A percentile compares a stretch with the other conserved stretches of the same genome.
Evolutionary conservation across 2,888 invertebrate genomes (phyloP).

Genomic region (Xestobium rufovillosum): DNA sequence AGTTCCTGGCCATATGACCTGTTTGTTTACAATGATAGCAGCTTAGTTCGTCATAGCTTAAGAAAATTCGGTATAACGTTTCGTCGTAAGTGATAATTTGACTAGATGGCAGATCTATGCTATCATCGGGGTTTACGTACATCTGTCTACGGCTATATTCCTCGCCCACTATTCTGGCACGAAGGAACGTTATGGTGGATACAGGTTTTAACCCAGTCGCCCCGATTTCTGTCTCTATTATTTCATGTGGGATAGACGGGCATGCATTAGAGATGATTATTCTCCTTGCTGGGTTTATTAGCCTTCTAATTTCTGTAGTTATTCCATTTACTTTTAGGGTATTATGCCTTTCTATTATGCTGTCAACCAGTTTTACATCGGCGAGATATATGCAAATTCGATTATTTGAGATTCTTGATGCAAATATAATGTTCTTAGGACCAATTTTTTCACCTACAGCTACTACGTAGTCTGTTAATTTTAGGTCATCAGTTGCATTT

Average conservation of each 20-base stretch:
- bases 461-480: constrained; percentile 8
- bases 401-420: constrained; percentile 13
- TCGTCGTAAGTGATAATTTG: constrained; percentile 9
- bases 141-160: constrained; percentile 11
- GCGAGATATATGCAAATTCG: constrained; percentile 13
- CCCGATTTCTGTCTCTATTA: constrained; percentile 2
- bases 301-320: constrained; percentile 4
- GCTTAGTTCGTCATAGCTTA: constrained; percentile 9
- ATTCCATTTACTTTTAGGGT: constrained; percentile 7
- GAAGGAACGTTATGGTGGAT: constrained; percentile 9
- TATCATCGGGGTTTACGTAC: constrained; percentile 8
- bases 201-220: constrained; percentile 7
- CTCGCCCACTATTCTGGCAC: constrained; percentile 8
- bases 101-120: constrained; percentile 9
- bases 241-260: constrained; percentile 10
- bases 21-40: constrained; percentile 13
- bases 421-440: constrained; percentile 11
- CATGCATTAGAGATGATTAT: constrained; percentile 10
- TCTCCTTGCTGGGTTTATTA: constrained; percentile 9
- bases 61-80: constrained; percentile 10
- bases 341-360: constrained; percentile 5
- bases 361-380: constrained; percentile 7
- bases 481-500: constrained; percentile 6
- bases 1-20: constrained; percentile 11
- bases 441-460: constrained; percentile 10